These are phyloP conservation scores for Drosophila longiperda DNA, from an alignment of 2,888 invertebrate genomes.

Conservation along the genomic window DNA sequence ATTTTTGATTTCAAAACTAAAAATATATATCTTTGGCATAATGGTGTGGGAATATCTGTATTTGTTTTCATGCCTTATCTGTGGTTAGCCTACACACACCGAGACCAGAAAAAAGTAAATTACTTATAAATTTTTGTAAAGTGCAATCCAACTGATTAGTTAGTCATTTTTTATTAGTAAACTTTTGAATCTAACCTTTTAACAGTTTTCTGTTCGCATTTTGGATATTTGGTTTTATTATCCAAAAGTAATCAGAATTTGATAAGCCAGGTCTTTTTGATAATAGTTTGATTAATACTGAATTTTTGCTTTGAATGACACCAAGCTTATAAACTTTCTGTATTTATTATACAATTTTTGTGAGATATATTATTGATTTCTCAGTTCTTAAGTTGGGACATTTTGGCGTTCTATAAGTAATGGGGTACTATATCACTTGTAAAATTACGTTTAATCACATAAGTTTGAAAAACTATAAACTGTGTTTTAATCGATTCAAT, in stretches of 20 bases:
- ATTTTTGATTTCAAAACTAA: conserved; percentile 11
- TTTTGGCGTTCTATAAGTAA: not conserved
- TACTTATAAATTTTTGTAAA: not conserved
- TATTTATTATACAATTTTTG: not conserved
- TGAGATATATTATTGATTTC: not conserved
- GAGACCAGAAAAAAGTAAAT: not conserved
- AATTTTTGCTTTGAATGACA: not conserved
- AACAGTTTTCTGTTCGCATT: not conserved
- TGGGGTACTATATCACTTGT: not conserved
- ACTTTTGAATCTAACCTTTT: not conserved
- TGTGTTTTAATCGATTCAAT: not conserved
- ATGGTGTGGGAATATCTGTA: not conserved
- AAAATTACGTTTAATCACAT: not conserved
- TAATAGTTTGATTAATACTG: not conserved
- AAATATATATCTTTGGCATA: not conserved
- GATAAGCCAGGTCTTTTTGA: not conserved
- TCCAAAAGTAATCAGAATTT: not conserved
- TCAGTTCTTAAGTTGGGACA: not conserved
- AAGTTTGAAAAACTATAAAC: not conserved
- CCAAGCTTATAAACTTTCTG: no score
- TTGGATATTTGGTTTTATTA: not conserved
- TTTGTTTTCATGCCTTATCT: not conserved
- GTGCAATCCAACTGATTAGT: not conserved
- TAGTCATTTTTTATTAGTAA: not conserved
- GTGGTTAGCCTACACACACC: not conserved